phyloP scores from a whole-genome alignment of 2,797 vertebrate genomes.

The Falco biarmicus region DNA sequence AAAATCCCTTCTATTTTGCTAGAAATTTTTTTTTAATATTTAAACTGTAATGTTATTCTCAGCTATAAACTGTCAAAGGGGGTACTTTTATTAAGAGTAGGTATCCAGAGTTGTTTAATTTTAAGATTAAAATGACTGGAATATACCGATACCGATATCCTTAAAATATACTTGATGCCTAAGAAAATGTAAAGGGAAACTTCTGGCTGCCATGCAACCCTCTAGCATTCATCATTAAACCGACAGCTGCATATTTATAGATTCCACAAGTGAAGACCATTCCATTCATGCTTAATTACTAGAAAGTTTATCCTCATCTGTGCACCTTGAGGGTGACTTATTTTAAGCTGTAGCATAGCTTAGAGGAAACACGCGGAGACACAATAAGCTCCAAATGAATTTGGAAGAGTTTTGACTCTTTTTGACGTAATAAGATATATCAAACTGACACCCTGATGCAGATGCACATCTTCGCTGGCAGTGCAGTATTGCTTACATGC shows the following conservation, averaged over 20 bases:
- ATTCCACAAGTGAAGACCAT: not conserved
- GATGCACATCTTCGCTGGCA: conserved; percentile 7
- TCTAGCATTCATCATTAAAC: not conserved
- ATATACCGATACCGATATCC: not conserved
- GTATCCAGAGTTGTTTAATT: not conserved
- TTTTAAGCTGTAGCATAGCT: not conserved
- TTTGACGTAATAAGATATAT: not conserved
- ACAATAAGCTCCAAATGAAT: not conserved
- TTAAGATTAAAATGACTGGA: not conserved
- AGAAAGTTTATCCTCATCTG: not conserved
- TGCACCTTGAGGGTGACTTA: not conserved
- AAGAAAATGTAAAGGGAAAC: not conserved
- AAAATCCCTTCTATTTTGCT: not conserved
- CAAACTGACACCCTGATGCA: not conserved
- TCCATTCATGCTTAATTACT: conserved; percentile 9
- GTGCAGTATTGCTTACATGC: not conserved
- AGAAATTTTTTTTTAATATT: not conserved
- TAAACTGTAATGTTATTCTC: not conserved
- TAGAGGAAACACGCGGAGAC: not conserved
- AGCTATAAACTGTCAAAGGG: not conserved
- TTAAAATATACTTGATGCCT: not conserved
- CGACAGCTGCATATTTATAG: not conserved
- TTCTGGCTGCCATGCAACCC: not conserved
- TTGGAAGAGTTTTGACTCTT: conserved; percentile 7
- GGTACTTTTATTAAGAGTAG: not conserved